These are phyloP conservation scores for Mus minutoides DNA, from an alignment of 2,797 vertebrate genomes.

Conservation along the genomic window DNA sequence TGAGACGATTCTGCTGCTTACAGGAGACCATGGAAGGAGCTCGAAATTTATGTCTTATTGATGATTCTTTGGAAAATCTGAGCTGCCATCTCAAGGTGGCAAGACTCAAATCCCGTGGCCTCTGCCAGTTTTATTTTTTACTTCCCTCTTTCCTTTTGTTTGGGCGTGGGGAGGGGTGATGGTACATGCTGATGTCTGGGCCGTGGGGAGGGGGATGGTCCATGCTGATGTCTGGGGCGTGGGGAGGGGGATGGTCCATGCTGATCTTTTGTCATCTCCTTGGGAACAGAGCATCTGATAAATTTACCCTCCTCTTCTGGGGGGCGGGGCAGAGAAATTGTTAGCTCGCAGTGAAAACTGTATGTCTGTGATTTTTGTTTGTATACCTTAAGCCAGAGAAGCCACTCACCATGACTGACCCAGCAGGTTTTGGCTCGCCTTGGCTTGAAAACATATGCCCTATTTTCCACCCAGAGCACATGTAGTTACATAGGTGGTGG, in stretches of 20 bases:
- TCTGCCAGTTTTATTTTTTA: slow-evolving; percentile 5
- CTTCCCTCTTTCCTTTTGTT: neutral
- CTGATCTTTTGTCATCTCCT: slow-evolving; percentile 6
- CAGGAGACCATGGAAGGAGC: slow-evolving; percentile 58
- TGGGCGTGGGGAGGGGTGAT: neutral
- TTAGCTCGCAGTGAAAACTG: neutral
- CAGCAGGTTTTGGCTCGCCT: slow-evolving; percentile 71
- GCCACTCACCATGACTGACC: slow-evolving; percentile 39
- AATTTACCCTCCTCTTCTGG: slow-evolving; percentile 11
- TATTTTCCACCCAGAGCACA: slow-evolving; percentile 11
- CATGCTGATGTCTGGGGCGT: too few species aligned
- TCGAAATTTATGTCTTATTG: slow-evolving; percentile 58
- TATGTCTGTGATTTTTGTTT: neutral
- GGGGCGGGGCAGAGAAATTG: neutral
- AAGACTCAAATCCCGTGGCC: slow-evolving; percentile 30
- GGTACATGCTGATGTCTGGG: neutral
- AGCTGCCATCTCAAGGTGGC: slow-evolving; percentile 52
- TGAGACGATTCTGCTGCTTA: neutral
- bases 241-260: neutral
- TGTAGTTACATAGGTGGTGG: neutral
- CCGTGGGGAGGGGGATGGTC: neutral
- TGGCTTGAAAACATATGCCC: slow-evolving; percentile 53
- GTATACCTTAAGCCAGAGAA: slow-evolving; percentile 11
- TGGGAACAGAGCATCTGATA: slow-evolving; percentile 40
- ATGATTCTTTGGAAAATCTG: slow-evolving; percentile 70